phyloP scores from a whole-genome alignment of 2,797 vertebrate species.

The Hypotaenidia philippensis region DNA sequence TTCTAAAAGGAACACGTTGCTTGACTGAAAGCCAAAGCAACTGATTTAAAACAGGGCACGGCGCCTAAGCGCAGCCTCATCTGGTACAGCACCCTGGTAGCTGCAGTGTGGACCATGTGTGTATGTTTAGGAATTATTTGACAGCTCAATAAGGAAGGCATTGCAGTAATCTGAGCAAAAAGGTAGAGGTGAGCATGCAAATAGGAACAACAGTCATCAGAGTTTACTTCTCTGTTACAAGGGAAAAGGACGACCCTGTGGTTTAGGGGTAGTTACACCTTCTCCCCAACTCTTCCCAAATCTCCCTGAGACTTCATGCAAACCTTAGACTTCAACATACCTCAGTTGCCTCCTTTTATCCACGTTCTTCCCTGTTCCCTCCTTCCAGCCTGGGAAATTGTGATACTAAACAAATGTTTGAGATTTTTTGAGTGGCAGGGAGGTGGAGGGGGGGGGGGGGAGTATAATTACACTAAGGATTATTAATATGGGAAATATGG shows the following conservation, averaged over 20 bases:
- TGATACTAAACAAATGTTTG: slow-evolving; percentile 47
- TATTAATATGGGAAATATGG: slow-evolving; percentile 71
- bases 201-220: not conserved
- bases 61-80: not conserved
- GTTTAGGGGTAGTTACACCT: not conserved
- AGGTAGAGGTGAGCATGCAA: not conserved
- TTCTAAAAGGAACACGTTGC: slow-evolving; percentile 42
- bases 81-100: slow-evolving; percentile 27
- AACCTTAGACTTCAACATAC: not conserved
- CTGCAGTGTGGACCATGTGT: not conserved
- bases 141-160: not conserved
- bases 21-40: slow-evolving; percentile 43
- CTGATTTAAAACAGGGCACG: slow-evolving; percentile 52
- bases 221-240: not conserved
- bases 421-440: slow-evolving; percentile 17
- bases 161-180: not conserved
- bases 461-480: not conserved
- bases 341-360: not conserved
- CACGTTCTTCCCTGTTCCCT: not conserved
- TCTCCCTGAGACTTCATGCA: not conserved
- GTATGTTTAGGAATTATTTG: slow-evolving; percentile 1
- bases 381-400: not conserved
- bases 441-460: not conserved
- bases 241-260: not conserved
- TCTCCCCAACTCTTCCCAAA: not conserved